phyloP scores from a whole-genome alignment of 1,140 invertebrate species.

The Heterodera schachtii region DNA sequence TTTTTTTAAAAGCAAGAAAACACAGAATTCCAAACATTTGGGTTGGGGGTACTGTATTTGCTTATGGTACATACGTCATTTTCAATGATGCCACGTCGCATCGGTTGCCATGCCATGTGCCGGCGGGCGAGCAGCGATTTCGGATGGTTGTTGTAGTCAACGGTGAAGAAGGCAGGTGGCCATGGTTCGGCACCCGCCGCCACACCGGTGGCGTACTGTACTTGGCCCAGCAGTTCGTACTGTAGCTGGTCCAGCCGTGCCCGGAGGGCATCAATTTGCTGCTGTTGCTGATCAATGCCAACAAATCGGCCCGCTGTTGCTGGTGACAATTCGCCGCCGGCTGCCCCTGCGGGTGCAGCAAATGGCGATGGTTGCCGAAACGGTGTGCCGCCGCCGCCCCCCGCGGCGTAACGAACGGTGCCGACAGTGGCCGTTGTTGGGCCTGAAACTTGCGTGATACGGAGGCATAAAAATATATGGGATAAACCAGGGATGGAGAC shows the following conservation, averaged over 20 bases:
- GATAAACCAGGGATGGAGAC: too few relatives aligned
- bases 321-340: too few relatives aligned
- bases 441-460: too few relatives aligned
- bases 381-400: too few relatives aligned
- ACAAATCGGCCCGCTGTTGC: neutral
- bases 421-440: too few relatives aligned
- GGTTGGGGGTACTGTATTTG: too few relatives aligned
- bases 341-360: neutral
- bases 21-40: too few relatives aligned
- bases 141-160: neutral
- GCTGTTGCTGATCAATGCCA: constrained; percentile 23
- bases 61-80: neutral
- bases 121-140: constrained; percentile 12
- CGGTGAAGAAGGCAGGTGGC: neutral
- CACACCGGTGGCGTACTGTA: neutral
- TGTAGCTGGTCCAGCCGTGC: constrained; percentile 20
- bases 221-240: neutral
- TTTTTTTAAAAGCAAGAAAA: too few relatives aligned
- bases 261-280: constrained; percentile 32
- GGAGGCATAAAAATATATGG: too few relatives aligned
- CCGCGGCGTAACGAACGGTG: too few relatives aligned
- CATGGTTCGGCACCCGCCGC: neutral
- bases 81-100: constrained; percentile 36
- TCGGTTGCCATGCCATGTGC: constrained; percentile 42
- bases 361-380: neutral